Evolutionary conservation across 1,140 invertebrate genomes (phyloP).

Genomic region (Ruditapes philippinarum): DNA sequence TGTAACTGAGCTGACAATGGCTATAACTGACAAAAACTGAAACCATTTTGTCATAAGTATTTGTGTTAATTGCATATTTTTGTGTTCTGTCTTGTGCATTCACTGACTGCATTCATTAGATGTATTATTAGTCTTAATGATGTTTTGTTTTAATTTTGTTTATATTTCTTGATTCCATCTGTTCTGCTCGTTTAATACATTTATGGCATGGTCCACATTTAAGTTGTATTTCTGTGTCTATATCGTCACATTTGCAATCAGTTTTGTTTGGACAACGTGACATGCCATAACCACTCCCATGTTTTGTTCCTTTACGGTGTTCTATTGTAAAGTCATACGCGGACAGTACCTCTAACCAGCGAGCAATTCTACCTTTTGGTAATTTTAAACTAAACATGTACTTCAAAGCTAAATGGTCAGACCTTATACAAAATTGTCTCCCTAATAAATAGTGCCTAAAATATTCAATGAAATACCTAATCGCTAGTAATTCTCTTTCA

Average conservation of each 20-base stretch:
- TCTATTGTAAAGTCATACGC: conserved; percentile 67
- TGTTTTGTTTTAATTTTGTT: neutral
- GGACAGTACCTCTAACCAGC: conserved; percentile 75
- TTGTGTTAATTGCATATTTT: neutral
- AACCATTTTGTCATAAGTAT: neutral
- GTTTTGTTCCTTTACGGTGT: neutral
- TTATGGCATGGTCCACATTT: conserved; percentile 1
- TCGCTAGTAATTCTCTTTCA: conserved; percentile 68
- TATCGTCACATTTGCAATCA: neutral
- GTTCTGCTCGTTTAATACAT: neutral
- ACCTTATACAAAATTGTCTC: conserved; percentile 57
- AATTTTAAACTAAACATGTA: conserved; percentile 59
- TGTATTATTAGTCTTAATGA: neutral
- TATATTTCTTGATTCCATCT: neutral
- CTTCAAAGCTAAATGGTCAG: conserved; percentile 71
- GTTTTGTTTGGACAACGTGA: neutral
- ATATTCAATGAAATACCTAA: conserved; percentile 42
- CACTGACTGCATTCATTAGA: neutral
- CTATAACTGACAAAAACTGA: neutral
- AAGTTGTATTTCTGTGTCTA: neutral
- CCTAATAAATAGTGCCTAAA: conserved; percentile 70
- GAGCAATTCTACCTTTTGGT: conserved; percentile 67
- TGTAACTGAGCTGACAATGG: neutral
- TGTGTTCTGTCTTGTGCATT: neutral
- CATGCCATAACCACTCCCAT: neutral